These are phyloP conservation scores for Meliscaeva auricollis DNA, from an alignment of 2,888 invertebrate species.

Conservation along the genomic window DNA sequence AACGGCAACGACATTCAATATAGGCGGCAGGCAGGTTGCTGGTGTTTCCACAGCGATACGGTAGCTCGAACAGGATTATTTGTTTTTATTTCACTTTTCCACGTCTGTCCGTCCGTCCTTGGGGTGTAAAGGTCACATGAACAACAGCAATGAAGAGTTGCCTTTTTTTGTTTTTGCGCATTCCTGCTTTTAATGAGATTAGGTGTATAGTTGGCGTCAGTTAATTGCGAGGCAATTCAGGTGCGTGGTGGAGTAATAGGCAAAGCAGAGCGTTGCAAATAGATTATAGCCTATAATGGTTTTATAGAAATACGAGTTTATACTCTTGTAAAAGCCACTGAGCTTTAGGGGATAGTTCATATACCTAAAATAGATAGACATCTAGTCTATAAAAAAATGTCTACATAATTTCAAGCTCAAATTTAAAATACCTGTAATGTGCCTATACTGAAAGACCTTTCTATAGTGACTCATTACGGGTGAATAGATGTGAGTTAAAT, in stretches of 20 bases:
- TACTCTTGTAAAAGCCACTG: neutral
- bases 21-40: conserved; percentile 21
- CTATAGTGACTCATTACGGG: too few species aligned
- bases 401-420: too few species aligned
- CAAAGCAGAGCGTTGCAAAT: neutral
- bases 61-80: conserved; percentile 60
- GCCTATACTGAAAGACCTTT: too few species aligned
- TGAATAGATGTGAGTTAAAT: too few species aligned
- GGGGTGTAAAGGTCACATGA: conserved; percentile 65
- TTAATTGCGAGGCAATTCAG: conserved; percentile 20
- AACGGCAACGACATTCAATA: conserved; percentile 35
- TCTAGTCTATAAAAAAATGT: too few species aligned
- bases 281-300: neutral
- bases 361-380: too few species aligned
- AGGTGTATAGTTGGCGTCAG: conserved; percentile 45
- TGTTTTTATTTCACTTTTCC: conserved; percentile 69
- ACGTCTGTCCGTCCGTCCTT: conserved; percentile 73
- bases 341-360: neutral
- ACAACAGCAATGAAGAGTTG: conserved; percentile 31
- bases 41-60: conserved; percentile 17
- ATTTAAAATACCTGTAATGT: too few species aligned
- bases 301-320: neutral
- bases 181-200: conserved; percentile 56
- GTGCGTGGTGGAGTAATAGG: conserved; percentile 10
- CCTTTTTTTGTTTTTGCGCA: conserved; percentile 26